A percentile compares a stretch with the other conserved stretches of the same genome.
These are phyloP conservation scores for Rhinoraja longicauda DNA, from an alignment of 2,797 vertebrate species.

Conservation along the genomic window DNA sequence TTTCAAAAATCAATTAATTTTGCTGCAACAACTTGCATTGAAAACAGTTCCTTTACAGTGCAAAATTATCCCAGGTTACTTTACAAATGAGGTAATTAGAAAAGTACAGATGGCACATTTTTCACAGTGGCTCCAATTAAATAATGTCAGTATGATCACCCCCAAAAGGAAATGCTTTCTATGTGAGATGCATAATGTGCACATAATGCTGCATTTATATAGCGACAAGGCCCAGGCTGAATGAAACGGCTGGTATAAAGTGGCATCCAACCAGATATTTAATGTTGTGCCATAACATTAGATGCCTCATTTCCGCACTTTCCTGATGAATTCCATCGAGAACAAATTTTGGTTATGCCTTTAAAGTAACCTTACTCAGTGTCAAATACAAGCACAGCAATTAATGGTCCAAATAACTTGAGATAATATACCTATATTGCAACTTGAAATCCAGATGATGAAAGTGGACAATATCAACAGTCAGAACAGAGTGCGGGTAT, in stretches of 20 bases:
- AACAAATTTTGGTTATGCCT: background rate
- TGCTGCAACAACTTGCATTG: conserved; percentile 4
- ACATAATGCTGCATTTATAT: background rate
- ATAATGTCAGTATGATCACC: background rate
- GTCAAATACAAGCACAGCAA: background rate
- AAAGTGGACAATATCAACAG: background rate
- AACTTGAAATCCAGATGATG: background rate
- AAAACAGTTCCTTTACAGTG: background rate
- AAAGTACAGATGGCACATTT: background rate
- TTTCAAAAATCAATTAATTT: background rate
- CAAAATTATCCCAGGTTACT: background rate
- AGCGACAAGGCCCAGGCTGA: background rate
- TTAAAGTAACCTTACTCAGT: background rate
- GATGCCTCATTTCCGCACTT: background rate
- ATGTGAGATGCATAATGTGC: background rate
- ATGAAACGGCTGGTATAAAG: background rate
- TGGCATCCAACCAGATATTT: background rate
- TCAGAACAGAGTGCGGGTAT: background rate
- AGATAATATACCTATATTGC: background rate
- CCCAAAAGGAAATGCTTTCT: background rate
- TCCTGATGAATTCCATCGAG: background rate
- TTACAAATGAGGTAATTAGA: background rate
- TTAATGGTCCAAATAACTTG: background rate
- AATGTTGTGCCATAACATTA: background rate
- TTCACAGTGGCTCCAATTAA: background rate